A percentile compares a stretch with the other conserved stretches of the same genome.
phyloP scores from a whole-genome alignment of 2,888 invertebrate species.

The Drosophila planitibia region DNA sequence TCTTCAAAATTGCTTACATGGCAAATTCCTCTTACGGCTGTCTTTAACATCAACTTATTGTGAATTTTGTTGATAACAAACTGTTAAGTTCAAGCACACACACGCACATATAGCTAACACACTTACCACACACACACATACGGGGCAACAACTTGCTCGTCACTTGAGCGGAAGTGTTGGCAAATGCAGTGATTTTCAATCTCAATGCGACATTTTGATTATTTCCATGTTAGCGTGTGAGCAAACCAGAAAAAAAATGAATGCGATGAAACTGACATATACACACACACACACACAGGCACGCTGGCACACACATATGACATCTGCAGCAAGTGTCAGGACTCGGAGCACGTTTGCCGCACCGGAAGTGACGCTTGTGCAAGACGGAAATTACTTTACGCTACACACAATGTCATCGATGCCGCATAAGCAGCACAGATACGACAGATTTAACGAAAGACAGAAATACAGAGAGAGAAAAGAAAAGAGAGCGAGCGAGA shows the following conservation, averaged over 20 bases:
- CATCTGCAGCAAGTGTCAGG: conserved; percentile 79
- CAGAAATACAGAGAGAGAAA: neutral
- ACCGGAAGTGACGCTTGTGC: conserved; percentile 81
- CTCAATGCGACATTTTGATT: conserved; percentile 81
- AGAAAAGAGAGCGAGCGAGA: neutral
- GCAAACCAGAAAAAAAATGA: conserved; percentile 55
- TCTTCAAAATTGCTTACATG: conserved; percentile 70
- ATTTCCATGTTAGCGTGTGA: conserved; percentile 79
- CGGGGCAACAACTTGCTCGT: conserved; percentile 75
- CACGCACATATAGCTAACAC: conserved; percentile 16
- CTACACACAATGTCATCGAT: conserved; percentile 83
- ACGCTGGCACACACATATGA: conserved; percentile 41
- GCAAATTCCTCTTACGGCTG: conserved; percentile 74
- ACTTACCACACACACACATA: conserved; percentile 8
- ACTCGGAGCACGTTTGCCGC: conserved; percentile 78
- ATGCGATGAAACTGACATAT: conserved; percentile 55
- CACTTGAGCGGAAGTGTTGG: conserved; percentile 81
- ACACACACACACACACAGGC: conserved; percentile 39
- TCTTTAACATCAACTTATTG: conserved; percentile 82
- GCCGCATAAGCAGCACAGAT: conserved; percentile 76
- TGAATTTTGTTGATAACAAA: conserved; percentile 79
- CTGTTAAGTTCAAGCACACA: conserved; percentile 44
- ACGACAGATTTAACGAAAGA: conserved; percentile 33
- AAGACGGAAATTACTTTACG: conserved; percentile 83
- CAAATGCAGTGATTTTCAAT: conserved; percentile 81